A percentile compares a stretch with the other conserved stretches of the same genome.
phyloP scores from a whole-genome alignment of 2,888 invertebrate species.

The Mylabris sibirica region DNA sequence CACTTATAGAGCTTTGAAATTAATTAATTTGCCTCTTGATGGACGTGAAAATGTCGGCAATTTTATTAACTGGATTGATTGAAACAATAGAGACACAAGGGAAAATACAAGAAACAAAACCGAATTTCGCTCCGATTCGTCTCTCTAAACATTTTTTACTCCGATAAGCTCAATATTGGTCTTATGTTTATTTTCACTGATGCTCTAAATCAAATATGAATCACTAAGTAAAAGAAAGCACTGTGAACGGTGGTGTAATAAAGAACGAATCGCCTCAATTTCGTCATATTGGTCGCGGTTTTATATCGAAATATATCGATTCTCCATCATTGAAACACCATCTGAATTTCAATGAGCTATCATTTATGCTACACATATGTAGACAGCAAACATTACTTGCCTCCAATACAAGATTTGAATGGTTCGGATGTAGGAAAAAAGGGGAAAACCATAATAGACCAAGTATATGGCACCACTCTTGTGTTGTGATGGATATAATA shows the following conservation, averaged over 20 bases:
- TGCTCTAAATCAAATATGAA: neutral
- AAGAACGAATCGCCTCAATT: neutral
- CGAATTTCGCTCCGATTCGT: no score
- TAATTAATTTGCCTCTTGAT: no score
- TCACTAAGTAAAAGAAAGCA: neutral
- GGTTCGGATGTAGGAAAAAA: neutral
- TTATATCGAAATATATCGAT: neutral
- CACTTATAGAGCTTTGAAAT: no score
- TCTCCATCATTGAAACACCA: neutral
- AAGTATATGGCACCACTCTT: neutral
- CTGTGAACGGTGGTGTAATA: neutral
- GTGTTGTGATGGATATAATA: neutral
- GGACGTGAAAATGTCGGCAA: no score
- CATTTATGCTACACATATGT: neutral
- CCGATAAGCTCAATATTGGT: neutral
- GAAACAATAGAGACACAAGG: neutral
- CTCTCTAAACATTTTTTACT: neutral
- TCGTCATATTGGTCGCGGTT: neutral
- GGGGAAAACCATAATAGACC: neutral
- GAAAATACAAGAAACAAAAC: neutral
- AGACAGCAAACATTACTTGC: neutral
- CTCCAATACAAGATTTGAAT: neutral
- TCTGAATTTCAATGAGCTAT: neutral
- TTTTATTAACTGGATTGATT: slow-evolving; percentile 11
- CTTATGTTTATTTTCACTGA: neutral